These are phyloP conservation scores for Therioaphis trifolii DNA, from an alignment of 2,888 invertebrate genomes.

Conservation along the genomic window DNA sequence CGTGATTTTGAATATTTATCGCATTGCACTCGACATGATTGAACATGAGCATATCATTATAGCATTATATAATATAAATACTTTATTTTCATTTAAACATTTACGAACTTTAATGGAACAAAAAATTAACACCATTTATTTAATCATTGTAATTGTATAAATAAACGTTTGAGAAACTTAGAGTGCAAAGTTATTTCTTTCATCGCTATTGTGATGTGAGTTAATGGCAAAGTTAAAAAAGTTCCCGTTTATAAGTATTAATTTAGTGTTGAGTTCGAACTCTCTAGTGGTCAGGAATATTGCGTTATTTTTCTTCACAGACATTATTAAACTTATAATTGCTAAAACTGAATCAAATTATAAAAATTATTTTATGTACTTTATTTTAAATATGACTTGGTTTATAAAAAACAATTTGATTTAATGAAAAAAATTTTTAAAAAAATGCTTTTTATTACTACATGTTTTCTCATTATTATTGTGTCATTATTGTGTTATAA, in stretches of 20 bases:
- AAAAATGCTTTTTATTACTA: too few relatives aligned
- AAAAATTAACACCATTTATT: neutral
- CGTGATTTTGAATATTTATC: too few relatives aligned
- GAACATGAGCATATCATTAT: too few relatives aligned
- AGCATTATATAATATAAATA: too few relatives aligned
- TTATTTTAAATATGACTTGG: too few relatives aligned
- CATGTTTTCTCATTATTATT: too few relatives aligned
- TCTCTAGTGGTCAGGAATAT: neutral
- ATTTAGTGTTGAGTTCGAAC: neutral
- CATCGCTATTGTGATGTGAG: neutral
- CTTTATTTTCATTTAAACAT: too few relatives aligned
- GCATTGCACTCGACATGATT: too few relatives aligned
- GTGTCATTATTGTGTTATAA: neutral
- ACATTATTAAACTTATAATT: neutral
- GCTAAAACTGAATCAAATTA: neutral
- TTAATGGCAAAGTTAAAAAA: neutral
- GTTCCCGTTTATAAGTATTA: neutral
- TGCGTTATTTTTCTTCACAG: neutral
- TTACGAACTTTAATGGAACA: too few relatives aligned
- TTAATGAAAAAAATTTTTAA: too few relatives aligned
- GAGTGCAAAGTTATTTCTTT: neutral
- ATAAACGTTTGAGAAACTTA: neutral
- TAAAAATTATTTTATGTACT: too few relatives aligned
- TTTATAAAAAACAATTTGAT: too few relatives aligned
- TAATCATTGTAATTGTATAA: neutral